Percentiles rank a stretch among this genome's conserved stretches.
phyloP scores from a whole-genome alignment of 1,140 invertebrate species.

The Neelides sp. region DNA sequence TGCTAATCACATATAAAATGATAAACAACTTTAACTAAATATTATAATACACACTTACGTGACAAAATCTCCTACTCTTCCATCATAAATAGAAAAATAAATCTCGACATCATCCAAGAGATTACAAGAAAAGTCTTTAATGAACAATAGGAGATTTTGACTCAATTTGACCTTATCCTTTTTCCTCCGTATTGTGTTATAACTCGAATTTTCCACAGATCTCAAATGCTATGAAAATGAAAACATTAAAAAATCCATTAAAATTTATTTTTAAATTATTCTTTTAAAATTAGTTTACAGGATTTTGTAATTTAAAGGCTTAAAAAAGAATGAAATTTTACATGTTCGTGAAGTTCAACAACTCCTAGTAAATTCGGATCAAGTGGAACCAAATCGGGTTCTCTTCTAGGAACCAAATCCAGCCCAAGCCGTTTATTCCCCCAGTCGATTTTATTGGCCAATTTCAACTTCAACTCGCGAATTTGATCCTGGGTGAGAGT shows the following conservation, averaged over 20 bases:
- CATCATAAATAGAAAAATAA: constrained; percentile 74
- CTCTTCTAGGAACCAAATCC: constrained; percentile 74
- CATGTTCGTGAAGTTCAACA: constrained; percentile 74
- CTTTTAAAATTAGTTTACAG: too few species aligned
- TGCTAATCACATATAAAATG: too few species aligned
- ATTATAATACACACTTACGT: constrained; percentile 35
- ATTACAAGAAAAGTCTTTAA: constrained; percentile 72
- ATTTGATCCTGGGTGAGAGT: constrained; percentile 82
- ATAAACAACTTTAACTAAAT: too few species aligned
- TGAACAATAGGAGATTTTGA: constrained; percentile 59
- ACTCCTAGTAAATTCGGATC: constrained; percentile 52
- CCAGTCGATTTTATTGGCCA: constrained; percentile 85
- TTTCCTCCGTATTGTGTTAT: constrained; percentile 40
- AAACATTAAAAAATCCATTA: constrained; percentile 20
- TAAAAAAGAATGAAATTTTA: constrained; percentile 33
- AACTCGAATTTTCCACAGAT: constrained; percentile 61
- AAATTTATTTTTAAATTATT: constrained; percentile 1
- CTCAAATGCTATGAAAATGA: constrained; percentile 50
- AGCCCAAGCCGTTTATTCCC: constrained; percentile 83
- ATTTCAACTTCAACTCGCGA: constrained; percentile 65
- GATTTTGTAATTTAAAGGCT: too few species aligned
- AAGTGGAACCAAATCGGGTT: constrained; percentile 48
- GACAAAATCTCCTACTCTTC: constrained; percentile 46
- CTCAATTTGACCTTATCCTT: constrained; percentile 1
- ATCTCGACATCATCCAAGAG: constrained; percentile 74